Percentiles rank a stretch among this genome's conserved stretches.
Conservation (phyloP, 2,797 vertebrate species). For the Parambassis ranga region DNA sequence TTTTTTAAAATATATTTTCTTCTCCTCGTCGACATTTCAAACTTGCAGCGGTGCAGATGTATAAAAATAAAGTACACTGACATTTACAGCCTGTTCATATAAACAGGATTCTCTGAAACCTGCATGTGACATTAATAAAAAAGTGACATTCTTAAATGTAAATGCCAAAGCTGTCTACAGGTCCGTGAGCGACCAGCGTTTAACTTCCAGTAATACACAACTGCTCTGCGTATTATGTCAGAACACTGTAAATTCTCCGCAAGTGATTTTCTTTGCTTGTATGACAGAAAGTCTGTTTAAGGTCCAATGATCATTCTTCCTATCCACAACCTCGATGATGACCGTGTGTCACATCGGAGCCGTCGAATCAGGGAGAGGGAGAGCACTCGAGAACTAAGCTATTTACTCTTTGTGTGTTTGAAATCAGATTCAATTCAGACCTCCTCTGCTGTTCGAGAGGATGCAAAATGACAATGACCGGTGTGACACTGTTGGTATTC, state of each 20-base stretch:
- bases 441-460: constrained; percentile 33
- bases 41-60: background rate
- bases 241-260: constrained; percentile 5
- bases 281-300: constrained; percentile 20
- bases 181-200: background rate
- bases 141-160: constrained; percentile 4
- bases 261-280: background rate
- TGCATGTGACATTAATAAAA: constrained; percentile 1
- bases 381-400: constrained; percentile 20
- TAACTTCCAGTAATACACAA: background rate
- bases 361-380: constrained; percentile 20
- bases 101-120: background rate
- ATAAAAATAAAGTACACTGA: constrained; percentile 10
- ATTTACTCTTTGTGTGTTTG: constrained; percentile 26
- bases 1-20: too few relatives aligned
- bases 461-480: constrained; percentile 48
- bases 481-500: constrained; percentile 52
- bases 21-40: constrained; percentile 41
- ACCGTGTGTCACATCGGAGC: constrained; percentile 33
- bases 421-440: constrained; percentile 60
- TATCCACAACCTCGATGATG: constrained; percentile 17
- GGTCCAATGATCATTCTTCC: constrained; percentile 21
- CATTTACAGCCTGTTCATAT: constrained; percentile 23
- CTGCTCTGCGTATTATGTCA: background rate
- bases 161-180: constrained; percentile 37